Evolutionary conservation across 2,797 vertebrate genomes (phyloP).

Genomic region (Sandelia bainsii): DNA sequence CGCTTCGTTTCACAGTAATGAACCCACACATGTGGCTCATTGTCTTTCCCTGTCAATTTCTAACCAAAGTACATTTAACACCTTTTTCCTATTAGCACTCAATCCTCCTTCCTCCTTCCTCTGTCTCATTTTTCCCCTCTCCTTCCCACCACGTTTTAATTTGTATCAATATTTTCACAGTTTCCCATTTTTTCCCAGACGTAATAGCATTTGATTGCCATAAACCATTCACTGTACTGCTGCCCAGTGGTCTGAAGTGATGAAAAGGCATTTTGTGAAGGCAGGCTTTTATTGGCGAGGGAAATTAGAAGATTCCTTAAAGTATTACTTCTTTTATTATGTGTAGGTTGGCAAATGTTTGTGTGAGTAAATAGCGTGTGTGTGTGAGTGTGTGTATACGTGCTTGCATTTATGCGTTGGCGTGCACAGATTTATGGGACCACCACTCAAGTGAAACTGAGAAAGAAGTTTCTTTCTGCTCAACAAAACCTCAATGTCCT

Average conservation of each 20-base stretch:
- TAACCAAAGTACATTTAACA: conserved; percentile 64
- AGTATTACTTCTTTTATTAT: conserved; percentile 58
- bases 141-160: conserved; percentile 68
- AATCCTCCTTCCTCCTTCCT: conserved; percentile 46
- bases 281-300: conserved; percentile 83
- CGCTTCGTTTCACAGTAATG: conserved; percentile 68
- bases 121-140: conserved; percentile 44
- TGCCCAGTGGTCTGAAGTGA: conserved; percentile 66
- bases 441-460: conserved; percentile 62
- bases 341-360: conserved; percentile 65
- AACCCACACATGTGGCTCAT: conserved; percentile 75
- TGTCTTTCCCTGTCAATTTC: conserved; percentile 71
- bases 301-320: conserved; percentile 82
- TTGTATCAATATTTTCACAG: conserved; percentile 83
- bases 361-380: conserved; percentile 45
- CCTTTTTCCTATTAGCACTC: conserved; percentile 79
- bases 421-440: conserved; percentile 67
- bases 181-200: conserved; percentile 67
- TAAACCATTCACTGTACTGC: conserved; percentile 75
- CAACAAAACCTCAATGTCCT: conserved; percentile 43
- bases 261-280: conserved; percentile 69
- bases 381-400: conserved; percentile 14
- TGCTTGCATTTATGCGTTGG: conserved; percentile 44
- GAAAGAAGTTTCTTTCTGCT: conserved; percentile 18
- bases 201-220: conserved; percentile 77